Conservation (phyloP, 1,140 invertebrate species). For the Hyles euphorbiae region DNA sequence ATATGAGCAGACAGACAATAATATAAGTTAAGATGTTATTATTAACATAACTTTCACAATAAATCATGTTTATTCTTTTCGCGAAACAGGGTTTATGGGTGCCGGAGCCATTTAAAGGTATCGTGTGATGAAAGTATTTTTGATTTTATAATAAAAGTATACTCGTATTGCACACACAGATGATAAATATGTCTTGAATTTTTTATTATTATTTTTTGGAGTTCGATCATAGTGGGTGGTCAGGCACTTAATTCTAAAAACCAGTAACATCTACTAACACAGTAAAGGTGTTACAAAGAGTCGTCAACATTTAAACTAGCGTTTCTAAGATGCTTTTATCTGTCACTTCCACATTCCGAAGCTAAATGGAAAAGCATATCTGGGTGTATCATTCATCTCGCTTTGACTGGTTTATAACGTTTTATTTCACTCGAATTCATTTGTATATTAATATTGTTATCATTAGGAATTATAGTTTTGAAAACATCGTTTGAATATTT, state of each 20-base stretch:
- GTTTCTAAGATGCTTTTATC: constrained; percentile 9
- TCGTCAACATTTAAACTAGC: constrained; percentile 6
- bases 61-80: constrained; percentile 40
- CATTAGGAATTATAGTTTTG: neutral
- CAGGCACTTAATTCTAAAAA: constrained; percentile 8
- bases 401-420: constrained; percentile 7
- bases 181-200: constrained; percentile 3
- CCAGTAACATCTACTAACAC: constrained; percentile 2
- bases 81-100: constrained; percentile 34
- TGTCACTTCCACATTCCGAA: constrained; percentile 13
- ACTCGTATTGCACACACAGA: constrained; percentile 5
- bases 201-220: neutral
- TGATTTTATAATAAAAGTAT: constrained; percentile 23
- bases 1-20: constrained; percentile 4
- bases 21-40: constrained; percentile 28
- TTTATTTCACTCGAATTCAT: constrained; percentile 4
- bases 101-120: constrained; percentile 29
- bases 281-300: constrained; percentile 6
- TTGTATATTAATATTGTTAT: constrained; percentile 6
- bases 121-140: constrained; percentile 32
- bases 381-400: neutral
- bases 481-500: neutral
- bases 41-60: constrained; percentile 32
- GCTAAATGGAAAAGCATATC: constrained; percentile 13
- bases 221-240: constrained; percentile 5